Evolutionary conservation across 64 coral and sea anemone species (phyloP).

Genomic region (Montipora capricornis): DNA sequence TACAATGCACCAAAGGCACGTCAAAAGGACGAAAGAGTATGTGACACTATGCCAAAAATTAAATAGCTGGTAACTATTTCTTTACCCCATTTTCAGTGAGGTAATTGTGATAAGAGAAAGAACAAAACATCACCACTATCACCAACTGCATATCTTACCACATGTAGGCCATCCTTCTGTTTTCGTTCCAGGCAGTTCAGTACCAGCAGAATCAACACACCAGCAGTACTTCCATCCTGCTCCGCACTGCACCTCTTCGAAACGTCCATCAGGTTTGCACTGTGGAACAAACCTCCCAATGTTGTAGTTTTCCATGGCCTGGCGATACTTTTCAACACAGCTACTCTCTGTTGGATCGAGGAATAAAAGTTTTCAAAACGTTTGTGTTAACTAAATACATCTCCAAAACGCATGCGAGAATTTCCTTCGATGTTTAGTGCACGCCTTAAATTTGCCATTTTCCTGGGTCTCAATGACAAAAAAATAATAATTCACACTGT

Average conservation of each 20-base stretch:
- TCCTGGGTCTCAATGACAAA: no score
- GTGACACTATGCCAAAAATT: no score
- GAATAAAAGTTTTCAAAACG: neutral
- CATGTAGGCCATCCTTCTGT: constrained; percentile 64
- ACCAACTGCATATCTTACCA: constrained; percentile 36
- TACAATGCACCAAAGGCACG: no score
- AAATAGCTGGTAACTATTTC: no score
- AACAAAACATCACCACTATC: no score
- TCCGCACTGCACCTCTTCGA: constrained; percentile 73
- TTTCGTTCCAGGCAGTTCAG: constrained; percentile 57
- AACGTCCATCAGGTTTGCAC: constrained; percentile 74
- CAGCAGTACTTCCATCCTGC: constrained; percentile 59
- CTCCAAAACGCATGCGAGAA: neutral
- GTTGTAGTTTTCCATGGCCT: constrained; percentile 66
- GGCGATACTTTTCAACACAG: constrained; percentile 53
- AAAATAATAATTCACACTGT: no score
- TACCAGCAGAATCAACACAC: constrained; percentile 67
- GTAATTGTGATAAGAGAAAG: no score
- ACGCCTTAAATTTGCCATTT: no score
- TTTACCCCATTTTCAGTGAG: no score
- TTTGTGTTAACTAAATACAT: neutral
- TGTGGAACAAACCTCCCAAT: constrained; percentile 56
- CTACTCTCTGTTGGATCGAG: neutral
- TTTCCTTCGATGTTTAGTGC: no score
- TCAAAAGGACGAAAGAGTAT: no score